phyloP scores from a whole-genome alignment of 2,888 invertebrate genomes.

The Rotaria socialis region DNA sequence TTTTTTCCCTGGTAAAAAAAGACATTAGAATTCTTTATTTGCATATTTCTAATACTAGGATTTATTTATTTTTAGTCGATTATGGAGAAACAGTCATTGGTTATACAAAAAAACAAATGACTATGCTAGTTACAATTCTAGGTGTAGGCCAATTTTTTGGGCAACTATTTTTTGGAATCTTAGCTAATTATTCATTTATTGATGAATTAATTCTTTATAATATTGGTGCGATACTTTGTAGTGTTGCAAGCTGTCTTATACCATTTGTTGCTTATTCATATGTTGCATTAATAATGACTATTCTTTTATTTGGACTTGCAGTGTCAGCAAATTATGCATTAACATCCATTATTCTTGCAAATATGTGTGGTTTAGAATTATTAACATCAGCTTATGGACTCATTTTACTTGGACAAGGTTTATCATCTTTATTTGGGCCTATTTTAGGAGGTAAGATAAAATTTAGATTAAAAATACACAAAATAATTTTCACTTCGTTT shows the following conservation, averaged over 20 bases:
- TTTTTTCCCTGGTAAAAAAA: slow-evolving; percentile 61
- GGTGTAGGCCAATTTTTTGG: slow-evolving; percentile 76
- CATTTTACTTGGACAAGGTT: slow-evolving; percentile 77
- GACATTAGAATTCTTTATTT: too few species aligned
- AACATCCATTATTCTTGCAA: slow-evolving; percentile 81
- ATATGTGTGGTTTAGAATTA: slow-evolving; percentile 79
- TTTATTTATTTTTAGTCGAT: slow-evolving; percentile 64
- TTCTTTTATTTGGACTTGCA: slow-evolving; percentile 72
- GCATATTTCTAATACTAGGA: too few species aligned
- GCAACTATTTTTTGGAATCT: slow-evolving; percentile 70
- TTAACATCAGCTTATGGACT: slow-evolving; percentile 87
- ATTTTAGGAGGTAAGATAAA: slow-evolving; percentile 72
- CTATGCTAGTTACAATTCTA: slow-evolving; percentile 75
- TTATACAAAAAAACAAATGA: slow-evolving; percentile 49
- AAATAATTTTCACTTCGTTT: not conserved
- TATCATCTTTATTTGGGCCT: slow-evolving; percentile 82
- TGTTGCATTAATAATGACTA: slow-evolving; percentile 50
- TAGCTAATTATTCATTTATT: slow-evolving; percentile 77
- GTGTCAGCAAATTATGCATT: slow-evolving; percentile 86
- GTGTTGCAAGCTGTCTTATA: slow-evolving; percentile 54
- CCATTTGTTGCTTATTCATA: slow-evolving; percentile 51
- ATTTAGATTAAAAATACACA: not conserved
- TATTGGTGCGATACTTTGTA: slow-evolving; percentile 66
- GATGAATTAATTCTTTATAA: slow-evolving; percentile 79
- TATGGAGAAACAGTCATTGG: slow-evolving; percentile 69